These are phyloP conservation scores for Ariopsis seemanni DNA, from an alignment of 2,113 vertebrate species.

Conservation along the genomic window DNA sequence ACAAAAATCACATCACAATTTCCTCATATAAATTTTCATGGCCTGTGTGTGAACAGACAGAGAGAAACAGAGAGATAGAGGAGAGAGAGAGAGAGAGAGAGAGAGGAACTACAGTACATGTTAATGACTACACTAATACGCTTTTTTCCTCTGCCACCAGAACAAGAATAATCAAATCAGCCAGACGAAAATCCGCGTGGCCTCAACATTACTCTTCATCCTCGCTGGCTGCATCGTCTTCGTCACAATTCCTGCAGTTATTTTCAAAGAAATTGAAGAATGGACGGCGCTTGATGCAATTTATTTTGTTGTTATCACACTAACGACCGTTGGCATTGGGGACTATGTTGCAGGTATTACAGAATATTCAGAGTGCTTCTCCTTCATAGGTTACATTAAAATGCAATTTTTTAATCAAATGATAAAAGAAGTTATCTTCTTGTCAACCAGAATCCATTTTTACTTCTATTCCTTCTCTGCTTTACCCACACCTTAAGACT, in stretches of 20 bases:
- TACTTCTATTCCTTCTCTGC: not conserved
- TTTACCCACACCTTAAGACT: too few species aligned
- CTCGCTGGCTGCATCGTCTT: conserved; percentile 83
- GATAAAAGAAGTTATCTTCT: not conserved
- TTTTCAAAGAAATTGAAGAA: conserved; percentile 80
- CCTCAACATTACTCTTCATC: conserved; percentile 83
- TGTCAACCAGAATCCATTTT: too few species aligned
- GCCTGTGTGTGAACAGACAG: not conserved
- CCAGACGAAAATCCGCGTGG: conserved; percentile 77
- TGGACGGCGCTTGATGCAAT: conserved; percentile 81
- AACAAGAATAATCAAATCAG: conserved; percentile 79
- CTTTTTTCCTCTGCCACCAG: conserved; percentile 53
- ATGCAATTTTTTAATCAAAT: not conserved
- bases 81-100: not conserved
- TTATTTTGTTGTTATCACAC: conserved; percentile 84
- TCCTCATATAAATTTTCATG: not conserved
- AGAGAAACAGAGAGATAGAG: not conserved
- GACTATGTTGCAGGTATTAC: conserved; percentile 85
- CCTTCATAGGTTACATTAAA: not conserved
- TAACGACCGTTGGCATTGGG: conserved; percentile 86
- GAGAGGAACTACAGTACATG: not conserved
- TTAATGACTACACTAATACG: not conserved
- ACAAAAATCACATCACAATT: too few species aligned
- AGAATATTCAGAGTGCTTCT: not conserved
- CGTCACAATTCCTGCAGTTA: conserved; percentile 78